Percentiles rank a stretch among this genome's conserved stretches.
Evolutionary conservation across 1,140 invertebrate species (phyloP).

Genomic region (Pseudomyrmex cubaensis): DNA sequence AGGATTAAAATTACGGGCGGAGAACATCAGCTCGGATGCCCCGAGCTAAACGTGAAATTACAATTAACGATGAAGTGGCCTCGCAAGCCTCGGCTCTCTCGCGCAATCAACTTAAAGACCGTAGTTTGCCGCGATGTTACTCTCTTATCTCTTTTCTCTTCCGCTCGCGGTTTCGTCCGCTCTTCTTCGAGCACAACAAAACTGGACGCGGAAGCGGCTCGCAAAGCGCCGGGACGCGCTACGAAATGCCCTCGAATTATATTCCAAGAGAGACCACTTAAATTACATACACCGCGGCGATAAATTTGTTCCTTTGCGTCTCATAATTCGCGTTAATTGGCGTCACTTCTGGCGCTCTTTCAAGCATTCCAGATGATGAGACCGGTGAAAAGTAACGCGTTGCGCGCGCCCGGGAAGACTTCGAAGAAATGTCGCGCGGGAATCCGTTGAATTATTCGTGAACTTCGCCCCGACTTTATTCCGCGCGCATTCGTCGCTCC

Average conservation of each 20-base stretch:
- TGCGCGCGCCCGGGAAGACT: neutral
- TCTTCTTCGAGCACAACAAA: slow-evolving; percentile 1
- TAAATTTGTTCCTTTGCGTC: slow-evolving; percentile 26
- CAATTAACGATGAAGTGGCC: slow-evolving; percentile 76
- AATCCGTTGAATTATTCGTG: slow-evolving; percentile 58
- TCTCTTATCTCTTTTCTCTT: neutral
- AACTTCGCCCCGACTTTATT: slow-evolving; percentile 61
- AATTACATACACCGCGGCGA: neutral
- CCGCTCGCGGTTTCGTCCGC: slow-evolving; percentile 13
- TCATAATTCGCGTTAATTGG: slow-evolving; percentile 45
- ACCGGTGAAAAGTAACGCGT: neutral
- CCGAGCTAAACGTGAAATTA: slow-evolving; percentile 76
- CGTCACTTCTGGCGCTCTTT: slow-evolving; percentile 4
- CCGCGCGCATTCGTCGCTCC: slow-evolving; percentile 43
- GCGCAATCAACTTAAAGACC: slow-evolving; percentile 74
- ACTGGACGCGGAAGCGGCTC: slow-evolving; percentile 26
- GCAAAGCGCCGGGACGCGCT: neutral
- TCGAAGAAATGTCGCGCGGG: slow-evolving; percentile 35
- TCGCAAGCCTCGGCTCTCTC: slow-evolving; percentile 18
- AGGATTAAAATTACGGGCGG: slow-evolving; percentile 75
- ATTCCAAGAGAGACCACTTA: neutral
- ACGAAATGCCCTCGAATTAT: slow-evolving; percentile 10
- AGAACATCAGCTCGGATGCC: slow-evolving; percentile 53
- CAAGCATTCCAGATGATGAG: slow-evolving; percentile 13
- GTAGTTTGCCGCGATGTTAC: slow-evolving; percentile 64